phyloP scores from a whole-genome alignment of 2,888 invertebrate genomes.

The Tanytarsus gracilentus region DNA sequence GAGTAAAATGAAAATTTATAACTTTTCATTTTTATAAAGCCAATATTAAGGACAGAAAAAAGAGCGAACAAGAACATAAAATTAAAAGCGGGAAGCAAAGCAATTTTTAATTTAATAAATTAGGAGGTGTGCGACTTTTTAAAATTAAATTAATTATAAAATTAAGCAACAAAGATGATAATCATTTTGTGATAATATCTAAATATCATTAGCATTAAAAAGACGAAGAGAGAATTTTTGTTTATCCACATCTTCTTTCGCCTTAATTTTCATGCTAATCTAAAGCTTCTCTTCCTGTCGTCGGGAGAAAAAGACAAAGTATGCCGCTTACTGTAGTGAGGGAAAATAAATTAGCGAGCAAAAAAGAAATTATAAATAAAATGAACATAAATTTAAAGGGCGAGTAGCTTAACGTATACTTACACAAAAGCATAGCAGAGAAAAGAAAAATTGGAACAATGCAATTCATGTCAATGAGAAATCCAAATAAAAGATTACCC shows the following conservation, averaged over 20 bases:
- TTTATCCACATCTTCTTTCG: background rate
- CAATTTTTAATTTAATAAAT: too few species aligned
- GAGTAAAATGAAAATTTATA: too few species aligned
- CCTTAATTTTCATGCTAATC: constrained; percentile 44
- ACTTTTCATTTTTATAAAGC: too few species aligned
- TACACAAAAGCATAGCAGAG: constrained; percentile 63
- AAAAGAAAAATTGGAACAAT: constrained; percentile 65
- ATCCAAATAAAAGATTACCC: constrained; percentile 68
- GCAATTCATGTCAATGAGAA: constrained; percentile 70
- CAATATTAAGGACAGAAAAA: too few species aligned
- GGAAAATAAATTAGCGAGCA: constrained; percentile 19
- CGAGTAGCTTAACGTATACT: constrained; percentile 42
- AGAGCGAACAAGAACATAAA: too few species aligned
- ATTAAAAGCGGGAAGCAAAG: too few species aligned
- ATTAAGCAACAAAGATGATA: background rate
- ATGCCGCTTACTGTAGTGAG: constrained; percentile 60
- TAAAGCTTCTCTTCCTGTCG: constrained; percentile 63
- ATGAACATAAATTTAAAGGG: constrained; percentile 18
- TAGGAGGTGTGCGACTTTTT: too few species aligned
- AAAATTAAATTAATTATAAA: too few species aligned
- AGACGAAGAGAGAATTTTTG: background rate
- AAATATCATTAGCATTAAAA: constrained; percentile 9
- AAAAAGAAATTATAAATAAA: constrained; percentile 8
- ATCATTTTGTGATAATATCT: background rate
- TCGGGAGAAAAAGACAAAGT: constrained; percentile 65